Base-by-base conservation (phyloP, 2,113 vertebrate species). In the Emydocephalus ijimae region DNA sequence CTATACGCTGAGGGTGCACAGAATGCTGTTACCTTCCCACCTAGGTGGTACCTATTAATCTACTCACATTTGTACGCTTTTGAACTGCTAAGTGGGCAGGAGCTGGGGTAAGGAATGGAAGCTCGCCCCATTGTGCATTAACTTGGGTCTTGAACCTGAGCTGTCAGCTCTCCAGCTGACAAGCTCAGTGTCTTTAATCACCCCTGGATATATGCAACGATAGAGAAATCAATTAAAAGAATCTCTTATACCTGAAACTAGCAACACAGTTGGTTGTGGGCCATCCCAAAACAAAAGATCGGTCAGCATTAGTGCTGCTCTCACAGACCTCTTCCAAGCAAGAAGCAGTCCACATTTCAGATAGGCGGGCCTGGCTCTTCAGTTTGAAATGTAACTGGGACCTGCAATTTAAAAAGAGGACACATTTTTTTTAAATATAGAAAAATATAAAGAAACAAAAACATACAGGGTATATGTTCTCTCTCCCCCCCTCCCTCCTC, bases 201-300 rank as follows among this genome's bases (percentile, higher is more conserved):
- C 64, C 14, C 29, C 5, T 15, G 29, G 64, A 69, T 18, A 69
- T 34, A 18, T 6, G 14, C 64, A 90, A 26, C 56, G 15, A 6
- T 1, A 24, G 69, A 93, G 2, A 29, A 94, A 94, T 43, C 26
- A 89, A 91, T 89, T 89, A 1, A 2, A 23, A 57, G 26, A 11
- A 11, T 0, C 21, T 0, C 50, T 96, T 95, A 92, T 98, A 99
- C 99, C 99, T 98, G 98, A 99, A 99, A 57, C 98, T 98, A 88
- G 98, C 99, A 94, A 99, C 99, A n/a, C 98, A 99, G 97, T 99
- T 99, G 94, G 98, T 98, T 3, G 98, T 99, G 91, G 99, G 99
- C 99, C 99, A 99, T 93, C 99, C 99, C 96, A 99, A 94, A 94
- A 99, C 99, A 39, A 99, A 99, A 94, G 99, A 99, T 88, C 95